Evolutionary conservation across 2,888 invertebrate species (phyloP), one percentile per base, ranked within the genome.

Genomic region (Drosophila atripex): DNA sequence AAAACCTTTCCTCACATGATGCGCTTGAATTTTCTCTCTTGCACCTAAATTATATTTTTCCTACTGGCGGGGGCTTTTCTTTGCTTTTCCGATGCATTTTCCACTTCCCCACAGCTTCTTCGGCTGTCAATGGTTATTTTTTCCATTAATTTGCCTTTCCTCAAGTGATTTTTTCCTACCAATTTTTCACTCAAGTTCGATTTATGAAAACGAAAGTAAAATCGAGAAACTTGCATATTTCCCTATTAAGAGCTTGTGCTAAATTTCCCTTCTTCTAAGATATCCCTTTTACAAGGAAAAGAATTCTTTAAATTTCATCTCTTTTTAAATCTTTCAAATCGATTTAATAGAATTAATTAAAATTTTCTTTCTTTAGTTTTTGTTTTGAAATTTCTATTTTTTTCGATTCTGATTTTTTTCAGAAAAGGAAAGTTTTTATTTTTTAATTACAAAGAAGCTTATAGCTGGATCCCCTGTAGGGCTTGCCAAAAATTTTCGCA

Each of bases 11-110:
- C 68, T 54, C 55, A 43, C 39, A 64, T 45, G 71, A 74, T 75
- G 69, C 70, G 82, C 80, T 73, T 76, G 79, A 85, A 85, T 80
- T 71, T 80, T 86, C 78, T 76, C 86, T 76, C 83, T 69, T 73
- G 77, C 72, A 79, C 60, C 80, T 85, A 82, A 82, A 87, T 85
- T 79, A 77, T 82, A 78, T 73, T 80, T 74, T 58, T 75, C 64
- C 65, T 60, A 11, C 38, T 46, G 41, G 45, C 54, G 43, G 25
- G 43, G 21, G 25, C 47, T 70, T 61, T 46, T 47, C 16, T n/a
- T 41, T 47, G 28, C 43, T 50, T 57, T 55, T 54, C 51, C 41
- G 51, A 59, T 43, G 59, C 30, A 18, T 35, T 54, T 50, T 43
- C 28, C 28, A 2, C 28, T 28, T 28, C 9, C 9, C 28, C 35